Evolutionary conservation across 2,797 vertebrate genomes (phyloP), one percentile per base, ranked within the genome.

Genomic region (Smutsia temminckii): DNA sequence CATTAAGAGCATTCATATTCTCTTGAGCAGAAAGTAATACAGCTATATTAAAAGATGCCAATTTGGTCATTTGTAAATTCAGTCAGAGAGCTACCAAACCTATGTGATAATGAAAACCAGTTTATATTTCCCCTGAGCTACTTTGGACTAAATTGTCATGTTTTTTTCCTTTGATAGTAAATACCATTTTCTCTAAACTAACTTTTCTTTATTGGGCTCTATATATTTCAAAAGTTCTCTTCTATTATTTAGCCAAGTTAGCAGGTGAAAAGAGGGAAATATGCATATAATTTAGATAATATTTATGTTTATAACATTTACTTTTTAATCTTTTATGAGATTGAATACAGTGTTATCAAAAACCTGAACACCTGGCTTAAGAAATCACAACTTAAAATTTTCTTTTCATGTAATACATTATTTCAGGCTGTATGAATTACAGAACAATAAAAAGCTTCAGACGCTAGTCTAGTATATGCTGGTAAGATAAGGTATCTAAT

Each of bases 311-410:
- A 87, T 77, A 42, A 46, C 74, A 86, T 71, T 88, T 77, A 42
- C 25, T 75, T 90, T 74, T 80, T 80, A 59, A 66, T 80, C n/a
- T 87, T 74, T 88, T 74, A 78, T 49, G 51, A 95, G 68, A 78
- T 93, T 88, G 91, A 95, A 95, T 59, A 74, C 72, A 92, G 79
- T 92, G 63, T 85, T 95, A 88, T 95, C 85, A 78, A 81, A 63
- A 91, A 95, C 34, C 40, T 94, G 78, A 94, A 81, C 8, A 66
- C 13, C 90, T 89, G 51, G 29, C 78, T 95, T 96, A 46, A 63
- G 79, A 90, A 88, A 85, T 85, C 37, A 68, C 32, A 51, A 71
- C 57, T 91, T 94, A 68, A 85, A 91, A 34, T 25, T 87, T 95
- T 85, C 63, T 92, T 55, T 95, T 95, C 37, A 75, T 42, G 63